Base-by-base conservation (phyloP, 1,140 invertebrate species). In the Gryon sp. region DNA sequence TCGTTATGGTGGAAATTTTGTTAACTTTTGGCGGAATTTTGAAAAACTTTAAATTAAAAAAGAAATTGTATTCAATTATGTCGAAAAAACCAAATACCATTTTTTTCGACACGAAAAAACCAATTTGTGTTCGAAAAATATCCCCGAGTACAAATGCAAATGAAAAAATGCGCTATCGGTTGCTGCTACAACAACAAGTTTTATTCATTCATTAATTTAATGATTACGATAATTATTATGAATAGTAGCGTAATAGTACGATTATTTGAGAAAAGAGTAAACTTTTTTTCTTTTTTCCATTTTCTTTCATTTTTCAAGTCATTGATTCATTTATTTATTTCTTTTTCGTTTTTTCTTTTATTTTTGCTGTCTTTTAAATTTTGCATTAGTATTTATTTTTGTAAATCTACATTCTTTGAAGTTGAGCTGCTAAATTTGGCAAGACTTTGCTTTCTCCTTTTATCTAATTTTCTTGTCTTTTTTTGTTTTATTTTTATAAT, bases 381-480 rank as follows among this genome's bases (percentile, higher is more conserved):
- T n/a, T n/a, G n/a, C n/a, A n/a, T n/a, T n/a, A n/a, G n/a, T n/a
- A n/a, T n/a, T n/a, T n/a, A n/a, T n/a, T n/a, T n/a, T n/a, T n/a
- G n/a, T n/a, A n/a, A n/a, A n/a, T 70, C 59, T 76, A 62, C 68
- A 26, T 75, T 62, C 26, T 76, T 76, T 15, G 30, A 68, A 79
- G 63, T 83, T 86, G 84, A 84, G 83, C 84, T 80, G 46, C 34
- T 80, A 65, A 82, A 82, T 84, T 86, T 87, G 84, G 85, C 86
- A 85, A 87, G 84, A 85, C 77, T 82, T 85, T n/a, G n/a, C n/a
- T n/a, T n/a, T n/a, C n/a, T n/a, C n/a, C 55, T 57, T 52, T 60
- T 36, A 26, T n/a, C 45, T 69, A 52, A 40, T 65, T 34, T 30
- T n/a, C 38, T 12, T 45, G 1, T 20, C n/a, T 26, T 11, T 43